Evolutionary conservation across 2,797 vertebrate genomes (phyloP), one percentile per base, ranked within the genome.

Genomic region (Cossypha dichroa): DNA sequence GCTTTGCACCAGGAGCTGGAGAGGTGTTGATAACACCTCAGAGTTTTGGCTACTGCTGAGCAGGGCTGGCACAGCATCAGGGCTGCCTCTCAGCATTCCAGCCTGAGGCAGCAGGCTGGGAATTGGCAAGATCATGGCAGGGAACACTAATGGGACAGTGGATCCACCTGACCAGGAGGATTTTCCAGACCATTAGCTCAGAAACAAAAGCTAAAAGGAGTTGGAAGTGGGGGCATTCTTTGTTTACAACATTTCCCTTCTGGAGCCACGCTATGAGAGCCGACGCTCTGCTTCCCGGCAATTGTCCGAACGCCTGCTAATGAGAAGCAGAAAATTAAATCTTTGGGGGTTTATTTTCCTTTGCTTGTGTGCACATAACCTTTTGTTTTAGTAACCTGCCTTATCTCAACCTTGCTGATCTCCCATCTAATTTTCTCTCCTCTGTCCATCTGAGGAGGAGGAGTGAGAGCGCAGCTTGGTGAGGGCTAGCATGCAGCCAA

Each of bases 1-100:
- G 40, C n/a, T 34, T 40, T 48, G 26, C 74, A 23, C 8, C 3
- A 10, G 36, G 28, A 56, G 36, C 66, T 43, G 66, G 31, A 43
- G 49, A 28, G 58, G 58, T 28, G 64, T 6, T 69, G 49, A 3
- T 6, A 26, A 26, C 73, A 40, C 11, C 31, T 16, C 29, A 54
- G 7, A 11, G n/a, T 28, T 63, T 28, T 43, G 49, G 49, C 41
- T 43, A 2, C 26, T 49, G 49, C 74, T 43, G 66, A 56, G 31
- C 66, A 63, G 43, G 34, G 26, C 49, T 63, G 58, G 49, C 56
- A 19, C 41, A 70, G 48, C 34, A 31, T 4, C 74, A 41, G 34
- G 0, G 0, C 41, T 31, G 25, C 6, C 20, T 34, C 48, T 62
- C 56, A 55, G 3, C 34, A 28, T 15, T 15, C 31, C 54, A 67